Evolutionary conservation across 2,113 vertebrate species (phyloP).

Genomic region (Myiozetetes cayanensis): DNA sequence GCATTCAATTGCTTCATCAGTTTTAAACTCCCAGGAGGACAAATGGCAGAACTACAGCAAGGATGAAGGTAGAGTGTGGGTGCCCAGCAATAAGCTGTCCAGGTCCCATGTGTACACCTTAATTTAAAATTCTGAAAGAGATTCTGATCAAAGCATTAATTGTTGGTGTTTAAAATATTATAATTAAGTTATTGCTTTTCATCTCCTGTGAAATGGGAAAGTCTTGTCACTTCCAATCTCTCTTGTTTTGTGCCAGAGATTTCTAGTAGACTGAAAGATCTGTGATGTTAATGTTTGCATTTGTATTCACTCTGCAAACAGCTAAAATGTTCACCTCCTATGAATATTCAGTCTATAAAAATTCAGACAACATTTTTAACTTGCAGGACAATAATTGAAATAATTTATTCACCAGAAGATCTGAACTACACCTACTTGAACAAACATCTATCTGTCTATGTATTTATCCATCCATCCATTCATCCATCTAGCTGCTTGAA

Average conservation of each 20-base stretch:
- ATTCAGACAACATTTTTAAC: slow-evolving; percentile 7
- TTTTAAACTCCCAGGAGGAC: background rate
- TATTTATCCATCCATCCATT: background rate
- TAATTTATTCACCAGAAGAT: slow-evolving; percentile 23
- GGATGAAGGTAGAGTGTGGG: background rate
- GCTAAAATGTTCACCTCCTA: background rate
- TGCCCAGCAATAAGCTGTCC: background rate
- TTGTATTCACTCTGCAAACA: slow-evolving; percentile 42
- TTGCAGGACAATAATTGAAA: slow-evolving; percentile 21
- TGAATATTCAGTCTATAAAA: slow-evolving; percentile 51
- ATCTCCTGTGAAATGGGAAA: background rate
- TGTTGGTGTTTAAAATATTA: background rate
- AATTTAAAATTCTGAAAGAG: slow-evolving; percentile 18
- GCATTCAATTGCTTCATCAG: background rate
- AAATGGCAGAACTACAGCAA: background rate
- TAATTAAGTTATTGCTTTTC: background rate
- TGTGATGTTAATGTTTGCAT: slow-evolving; percentile 37
- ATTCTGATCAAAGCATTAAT: slow-evolving; percentile 7
- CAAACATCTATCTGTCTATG: background rate
- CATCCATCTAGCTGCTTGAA: background rate
- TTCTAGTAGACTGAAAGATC: background rate
- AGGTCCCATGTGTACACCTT: accelerated
- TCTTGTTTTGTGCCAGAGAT: background rate
- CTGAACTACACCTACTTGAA: background rate
- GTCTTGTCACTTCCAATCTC: background rate